Evolutionary conservation across 2,888 invertebrate genomes (phyloP).

Genomic region (Polymixis lichenea): DNA sequence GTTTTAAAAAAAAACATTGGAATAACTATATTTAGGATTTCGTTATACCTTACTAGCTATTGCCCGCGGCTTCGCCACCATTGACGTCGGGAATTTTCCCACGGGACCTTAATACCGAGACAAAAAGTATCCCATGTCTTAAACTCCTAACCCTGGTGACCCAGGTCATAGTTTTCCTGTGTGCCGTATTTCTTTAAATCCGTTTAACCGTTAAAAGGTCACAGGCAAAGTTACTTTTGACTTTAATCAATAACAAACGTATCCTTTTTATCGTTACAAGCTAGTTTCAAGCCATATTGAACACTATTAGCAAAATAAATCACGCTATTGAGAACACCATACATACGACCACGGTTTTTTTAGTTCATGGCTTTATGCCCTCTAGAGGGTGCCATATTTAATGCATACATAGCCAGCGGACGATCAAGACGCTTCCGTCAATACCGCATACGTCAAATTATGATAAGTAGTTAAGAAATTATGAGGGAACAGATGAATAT

Average conservation of each 20-base stretch:
- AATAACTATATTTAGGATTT: background rate
- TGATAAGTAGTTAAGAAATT: too few relatives aligned
- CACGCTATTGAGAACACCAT: too few relatives aligned
- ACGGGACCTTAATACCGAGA: too few relatives aligned
- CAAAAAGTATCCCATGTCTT: background rate
- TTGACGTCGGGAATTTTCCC: background rate
- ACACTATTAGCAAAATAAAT: background rate
- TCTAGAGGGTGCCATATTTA: too few relatives aligned
- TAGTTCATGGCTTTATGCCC: too few relatives aligned
- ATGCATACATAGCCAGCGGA: too few relatives aligned
- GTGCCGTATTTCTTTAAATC: background rate
- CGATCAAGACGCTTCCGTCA: too few relatives aligned
- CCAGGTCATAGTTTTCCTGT: background rate
- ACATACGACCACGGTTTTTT: too few relatives aligned
- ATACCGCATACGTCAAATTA: too few relatives aligned
- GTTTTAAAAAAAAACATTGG: background rate
- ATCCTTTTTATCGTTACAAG: background rate
- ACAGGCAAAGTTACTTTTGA: background rate
- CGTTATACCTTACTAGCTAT: background rate
- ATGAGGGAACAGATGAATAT: too few relatives aligned
- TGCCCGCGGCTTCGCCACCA: background rate
- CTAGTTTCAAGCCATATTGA: background rate
- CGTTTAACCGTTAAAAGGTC: background rate
- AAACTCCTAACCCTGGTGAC: background rate
- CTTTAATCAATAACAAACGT: background rate